Percentiles rank a stretch among this genome's conserved stretches.
Evolutionary conservation across 2,113 vertebrate species (phyloP).

Genomic region (Bujurquina vittata): DNA sequence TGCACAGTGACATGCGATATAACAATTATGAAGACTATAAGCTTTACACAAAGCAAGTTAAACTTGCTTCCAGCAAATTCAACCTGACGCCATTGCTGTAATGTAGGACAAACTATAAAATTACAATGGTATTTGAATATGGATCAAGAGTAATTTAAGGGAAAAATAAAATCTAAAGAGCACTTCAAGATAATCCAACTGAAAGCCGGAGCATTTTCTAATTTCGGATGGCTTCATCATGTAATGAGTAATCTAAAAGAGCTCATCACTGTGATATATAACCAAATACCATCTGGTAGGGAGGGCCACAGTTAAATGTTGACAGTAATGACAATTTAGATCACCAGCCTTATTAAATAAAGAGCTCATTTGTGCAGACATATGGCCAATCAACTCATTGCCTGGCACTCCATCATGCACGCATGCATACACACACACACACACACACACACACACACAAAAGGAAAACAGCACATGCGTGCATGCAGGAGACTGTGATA

Average conservation of each 20-base stretch:
- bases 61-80: not conserved
- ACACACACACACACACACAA: not conserved
- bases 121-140: not conserved
- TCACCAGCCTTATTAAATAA: constrained; percentile 78
- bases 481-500: not conserved
- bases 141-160: not conserved
- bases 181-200: constrained; percentile 8
- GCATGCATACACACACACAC: not conserved
- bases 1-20: not conserved
- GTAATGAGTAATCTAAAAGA: constrained; percentile 63
- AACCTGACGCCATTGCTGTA: not conserved
- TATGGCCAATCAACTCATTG: constrained; percentile 73
- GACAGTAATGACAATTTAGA: constrained; percentile 80
- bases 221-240: constrained; percentile 47
- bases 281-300: constrained; percentile 70
- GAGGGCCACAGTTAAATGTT: constrained; percentile 73
- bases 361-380: constrained; percentile 73
- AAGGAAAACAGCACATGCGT: not conserved
- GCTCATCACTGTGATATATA: constrained; percentile 68
- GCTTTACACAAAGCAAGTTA: not conserved
- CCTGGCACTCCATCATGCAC: constrained; percentile 56
- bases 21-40: not conserved
- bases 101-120: not conserved
- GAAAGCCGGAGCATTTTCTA: constrained; percentile 31
- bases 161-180: constrained; percentile 11